Base-by-base conservation (phyloP, 2,113 vertebrate species). In the Pseudorasbora parva region DNA sequence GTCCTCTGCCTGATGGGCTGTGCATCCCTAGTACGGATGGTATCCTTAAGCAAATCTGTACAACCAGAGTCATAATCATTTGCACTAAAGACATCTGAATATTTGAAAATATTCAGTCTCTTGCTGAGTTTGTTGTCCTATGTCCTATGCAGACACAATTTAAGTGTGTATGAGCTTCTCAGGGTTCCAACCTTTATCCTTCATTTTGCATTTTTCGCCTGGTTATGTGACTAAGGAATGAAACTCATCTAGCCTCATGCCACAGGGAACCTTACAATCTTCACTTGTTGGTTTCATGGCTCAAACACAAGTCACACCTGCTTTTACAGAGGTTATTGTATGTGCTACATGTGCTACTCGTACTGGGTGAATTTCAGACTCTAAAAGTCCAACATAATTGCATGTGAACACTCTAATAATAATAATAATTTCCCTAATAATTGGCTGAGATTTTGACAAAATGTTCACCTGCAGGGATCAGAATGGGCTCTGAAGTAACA, bases 1-100 rank as follows among this genome's bases (percentile, higher is more conserved):
- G 86, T 76, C 51, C 49, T 33, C 37, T 83, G 86, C 19, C 49
- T 66, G 21, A 85, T 43, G 2, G 84, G 84, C 33, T 45, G 56
- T 1, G 23, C 71, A 33, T 74, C 19, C 4, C 10, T 33, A 3
- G 62, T 88, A 41, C 4, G 17, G n/a, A 88, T 86, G 37, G 57
- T 64, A n/a, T 86, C 77, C 30, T 37, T 76, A 19, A 88, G 56
- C 8, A 73, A 21, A 54, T 56, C 21, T 3, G 87, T 84, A 19
- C 19, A 9, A 11, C 87, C 60, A 76, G 33, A 33, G 9, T 76
- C 73, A 19, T 76, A 17, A 4, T 76, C 25, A 56, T 76, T 1
- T 21, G 17, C 45, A 30, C 72, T 74, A 8, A 74, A 74, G 2
- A 74, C 25, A 19, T 74, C 47, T 30, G 72, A 30, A 9, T 51